Evolutionary conservation across 2,797 vertebrate genomes (phyloP).

Genomic region (Simalia tracyae): DNA sequence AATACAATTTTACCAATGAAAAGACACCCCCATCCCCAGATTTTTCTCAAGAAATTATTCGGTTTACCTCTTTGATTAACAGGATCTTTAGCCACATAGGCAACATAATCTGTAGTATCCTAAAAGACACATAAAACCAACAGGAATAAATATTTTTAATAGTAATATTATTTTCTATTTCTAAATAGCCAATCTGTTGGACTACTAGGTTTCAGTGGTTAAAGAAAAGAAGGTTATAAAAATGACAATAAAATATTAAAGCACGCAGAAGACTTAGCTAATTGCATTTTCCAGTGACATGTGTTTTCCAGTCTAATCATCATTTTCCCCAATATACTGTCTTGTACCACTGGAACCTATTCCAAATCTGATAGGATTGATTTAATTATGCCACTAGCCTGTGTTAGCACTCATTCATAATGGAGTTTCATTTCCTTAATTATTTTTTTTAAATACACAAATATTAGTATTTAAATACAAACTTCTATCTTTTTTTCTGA

Average conservation of each 20-base stretch:
- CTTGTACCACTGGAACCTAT: background rate
- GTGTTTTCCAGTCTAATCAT: background rate
- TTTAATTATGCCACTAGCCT: background rate
- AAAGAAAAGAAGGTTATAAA: background rate
- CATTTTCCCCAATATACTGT: background rate
- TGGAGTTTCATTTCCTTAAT: background rate
- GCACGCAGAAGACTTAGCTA: background rate
- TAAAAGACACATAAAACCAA: conserved; percentile 66
- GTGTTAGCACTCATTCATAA: background rate
- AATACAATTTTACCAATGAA: background rate
- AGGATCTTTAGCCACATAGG: conserved; percentile 92
- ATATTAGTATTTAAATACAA: background rate
- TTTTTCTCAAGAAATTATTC: conserved; percentile 33
- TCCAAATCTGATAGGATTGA: background rate
- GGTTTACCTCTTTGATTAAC: conserved; percentile 87
- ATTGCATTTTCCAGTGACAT: background rate
- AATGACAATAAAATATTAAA: background rate
- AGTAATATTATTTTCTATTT: conserved; percentile 34
- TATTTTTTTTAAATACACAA: background rate
- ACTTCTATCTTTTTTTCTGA: background rate
- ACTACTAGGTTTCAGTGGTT: background rate
- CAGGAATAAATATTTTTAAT: conserved; percentile 14
- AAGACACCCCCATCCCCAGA: background rate
- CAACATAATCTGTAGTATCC: conserved; percentile 91
- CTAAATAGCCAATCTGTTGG: background rate